These are phyloP conservation scores for Tragulus kanchil DNA, from an alignment of 2,113 vertebrate genomes.

Conservation along the genomic window DNA sequence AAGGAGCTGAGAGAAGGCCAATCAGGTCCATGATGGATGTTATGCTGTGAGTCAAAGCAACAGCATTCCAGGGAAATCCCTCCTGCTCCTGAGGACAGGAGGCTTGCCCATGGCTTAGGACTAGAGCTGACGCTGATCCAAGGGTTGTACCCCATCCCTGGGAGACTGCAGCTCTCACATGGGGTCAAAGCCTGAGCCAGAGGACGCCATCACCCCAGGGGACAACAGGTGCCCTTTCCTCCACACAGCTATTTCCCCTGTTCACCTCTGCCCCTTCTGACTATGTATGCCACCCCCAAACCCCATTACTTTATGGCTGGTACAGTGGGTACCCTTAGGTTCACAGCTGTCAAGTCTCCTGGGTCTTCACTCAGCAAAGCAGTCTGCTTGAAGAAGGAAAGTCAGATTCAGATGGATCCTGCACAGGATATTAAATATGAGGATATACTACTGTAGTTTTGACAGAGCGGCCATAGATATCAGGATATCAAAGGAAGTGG, in stretches of 20 bases:
- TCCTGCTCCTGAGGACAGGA: background rate
- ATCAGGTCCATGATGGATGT: background rate
- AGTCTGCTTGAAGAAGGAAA: background rate
- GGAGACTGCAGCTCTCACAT: background rate
- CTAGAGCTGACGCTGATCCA: background rate
- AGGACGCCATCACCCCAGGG: background rate
- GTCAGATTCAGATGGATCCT: background rate
- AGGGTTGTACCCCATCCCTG: background rate
- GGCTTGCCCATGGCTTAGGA: background rate
- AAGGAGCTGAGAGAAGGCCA: background rate
- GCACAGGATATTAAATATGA: background rate
- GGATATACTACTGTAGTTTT: background rate
- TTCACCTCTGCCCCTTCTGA: background rate
- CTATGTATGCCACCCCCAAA: background rate
- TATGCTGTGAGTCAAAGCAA: background rate
- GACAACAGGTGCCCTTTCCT: background rate
- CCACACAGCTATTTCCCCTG: background rate
- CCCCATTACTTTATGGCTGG: background rate
- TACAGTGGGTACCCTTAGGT: background rate
- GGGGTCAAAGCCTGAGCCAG: background rate
- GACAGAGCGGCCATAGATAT: background rate
- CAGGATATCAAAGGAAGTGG: background rate
- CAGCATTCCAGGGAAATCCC: background rate
- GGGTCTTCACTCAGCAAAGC: background rate
- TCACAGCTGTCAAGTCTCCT: background rate